Percentiles rank a stretch among this genome's conserved stretches.
phyloP scores from a whole-genome alignment of 1,140 invertebrate species.

The Aporrectodea caliginosa region DNA sequence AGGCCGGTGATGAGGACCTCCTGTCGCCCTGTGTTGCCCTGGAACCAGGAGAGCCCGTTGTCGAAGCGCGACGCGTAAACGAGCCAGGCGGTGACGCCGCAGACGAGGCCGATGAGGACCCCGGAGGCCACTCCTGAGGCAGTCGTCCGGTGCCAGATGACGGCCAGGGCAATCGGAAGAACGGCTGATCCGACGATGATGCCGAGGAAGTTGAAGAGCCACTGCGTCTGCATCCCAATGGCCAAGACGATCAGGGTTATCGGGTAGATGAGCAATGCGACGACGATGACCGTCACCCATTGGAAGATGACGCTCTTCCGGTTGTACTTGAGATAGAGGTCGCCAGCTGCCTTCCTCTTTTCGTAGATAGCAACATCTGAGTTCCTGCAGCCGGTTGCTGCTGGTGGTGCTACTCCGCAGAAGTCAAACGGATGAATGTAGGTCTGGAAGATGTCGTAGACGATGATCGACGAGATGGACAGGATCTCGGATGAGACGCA shows the following conservation, averaged over 20 bases:
- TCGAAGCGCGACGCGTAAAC: slow-evolving; percentile 16
- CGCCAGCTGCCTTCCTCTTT: too few species aligned
- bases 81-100: slow-evolving; percentile 21
- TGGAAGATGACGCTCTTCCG: not conserved
- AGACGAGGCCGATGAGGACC: slow-evolving; percentile 5
- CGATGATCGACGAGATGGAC: slow-evolving; percentile 55
- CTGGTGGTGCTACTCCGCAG: not conserved
- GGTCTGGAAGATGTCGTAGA: slow-evolving; percentile 58
- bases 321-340: not conserved
- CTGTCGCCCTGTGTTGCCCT: not conserved
- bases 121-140: slow-evolving; percentile 11
- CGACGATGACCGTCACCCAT: not conserved
- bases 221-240: slow-evolving; percentile 8
- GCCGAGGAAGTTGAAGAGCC: slow-evolving; percentile 25
- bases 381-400: not conserved
- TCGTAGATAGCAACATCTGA: too few species aligned
- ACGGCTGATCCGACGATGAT: slow-evolving; percentile 20
- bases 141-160: slow-evolving; percentile 24
- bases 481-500: slow-evolving; percentile 56
- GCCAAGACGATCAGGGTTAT: slow-evolving; percentile 13
- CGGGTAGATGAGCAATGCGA: slow-evolving; percentile 15
- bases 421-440: slow-evolving; percentile 45
- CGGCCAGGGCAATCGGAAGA: slow-evolving; percentile 16
- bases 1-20: slow-evolving; percentile 10
- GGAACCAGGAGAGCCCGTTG: not conserved